Evolutionary conservation across 2,113 vertebrate genomes (phyloP).

Genomic region (Mormyrus iriodes): DNA sequence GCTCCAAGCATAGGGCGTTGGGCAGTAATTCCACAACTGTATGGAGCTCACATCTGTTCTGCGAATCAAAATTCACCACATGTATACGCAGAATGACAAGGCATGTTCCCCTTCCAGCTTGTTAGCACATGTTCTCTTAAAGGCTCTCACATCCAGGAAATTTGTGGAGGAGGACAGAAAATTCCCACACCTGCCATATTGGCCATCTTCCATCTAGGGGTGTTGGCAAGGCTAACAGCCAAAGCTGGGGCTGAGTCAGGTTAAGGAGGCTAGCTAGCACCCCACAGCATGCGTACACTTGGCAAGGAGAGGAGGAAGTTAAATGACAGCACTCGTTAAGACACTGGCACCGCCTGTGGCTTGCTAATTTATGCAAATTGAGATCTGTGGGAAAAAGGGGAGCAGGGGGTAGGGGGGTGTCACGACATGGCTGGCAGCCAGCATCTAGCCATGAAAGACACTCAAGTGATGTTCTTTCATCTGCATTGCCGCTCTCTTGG

Average conservation of each 20-base stretch:
- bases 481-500: constrained; percentile 17
- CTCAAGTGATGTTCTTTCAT: constrained; percentile 36
- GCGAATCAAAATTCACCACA: background rate
- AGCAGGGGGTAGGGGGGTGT: constrained; percentile 24
- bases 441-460: constrained; percentile 34
- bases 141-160: background rate
- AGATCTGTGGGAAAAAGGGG: constrained; percentile 42
- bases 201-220: background rate
- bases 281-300: background rate
- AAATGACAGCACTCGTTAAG: constrained; percentile 53
- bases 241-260: background rate
- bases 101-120: background rate
- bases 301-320: constrained; percentile 24
- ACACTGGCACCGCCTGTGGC: constrained; percentile 46
- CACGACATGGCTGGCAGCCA: constrained; percentile 44
- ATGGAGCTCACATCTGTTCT: background rate
- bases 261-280: background rate
- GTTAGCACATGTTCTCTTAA: background rate
- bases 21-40: background rate
- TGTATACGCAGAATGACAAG: background rate
- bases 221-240: background rate
- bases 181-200: background rate
- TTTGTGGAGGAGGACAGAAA: background rate
- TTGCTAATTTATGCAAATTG: constrained; percentile 66
- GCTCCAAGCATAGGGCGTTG: background rate